Conservation (phyloP, 2,113 vertebrate genomes). For the Pica pica region DNA sequence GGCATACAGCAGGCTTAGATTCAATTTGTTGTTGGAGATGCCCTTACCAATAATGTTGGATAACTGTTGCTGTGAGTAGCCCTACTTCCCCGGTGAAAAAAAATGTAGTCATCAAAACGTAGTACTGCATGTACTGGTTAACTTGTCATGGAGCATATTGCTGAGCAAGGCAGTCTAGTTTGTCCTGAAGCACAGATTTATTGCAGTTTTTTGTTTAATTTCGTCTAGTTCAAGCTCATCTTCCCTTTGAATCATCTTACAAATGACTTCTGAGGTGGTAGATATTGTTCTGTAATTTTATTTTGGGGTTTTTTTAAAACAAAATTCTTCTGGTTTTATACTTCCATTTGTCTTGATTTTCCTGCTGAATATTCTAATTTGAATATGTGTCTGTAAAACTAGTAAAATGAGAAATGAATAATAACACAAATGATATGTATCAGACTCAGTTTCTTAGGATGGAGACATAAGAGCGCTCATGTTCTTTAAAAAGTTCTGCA, state of each 20-base stretch:
- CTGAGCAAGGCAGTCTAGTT: not conserved
- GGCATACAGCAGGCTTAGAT: not conserved
- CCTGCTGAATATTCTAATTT: not conserved
- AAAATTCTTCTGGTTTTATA: not conserved
- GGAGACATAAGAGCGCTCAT: not conserved
- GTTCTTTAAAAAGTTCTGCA: slow-evolving; percentile 39
- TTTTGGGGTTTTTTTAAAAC: not conserved
- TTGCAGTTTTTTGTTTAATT: not conserved
- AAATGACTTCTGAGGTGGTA: not conserved
- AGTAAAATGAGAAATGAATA: not conserved
- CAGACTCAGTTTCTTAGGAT: not conserved
- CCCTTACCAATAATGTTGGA: not conserved
- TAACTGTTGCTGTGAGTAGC: not conserved
- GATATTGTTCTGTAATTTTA: not conserved
- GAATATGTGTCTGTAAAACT: not conserved
- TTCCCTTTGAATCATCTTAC: not conserved
- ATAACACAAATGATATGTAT: not conserved
- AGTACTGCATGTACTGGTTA: not conserved
- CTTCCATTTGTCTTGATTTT: not conserved
- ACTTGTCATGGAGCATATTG: not conserved
- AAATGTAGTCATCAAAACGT: not conserved
- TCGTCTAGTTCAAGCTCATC: not conserved
- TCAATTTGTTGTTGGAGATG: not conserved
- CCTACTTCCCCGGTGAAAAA: not conserved
- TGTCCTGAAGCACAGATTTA: not conserved